phyloP scores from a whole-genome alignment of 1,140 invertebrate species.

The Asobara japonica region DNA sequence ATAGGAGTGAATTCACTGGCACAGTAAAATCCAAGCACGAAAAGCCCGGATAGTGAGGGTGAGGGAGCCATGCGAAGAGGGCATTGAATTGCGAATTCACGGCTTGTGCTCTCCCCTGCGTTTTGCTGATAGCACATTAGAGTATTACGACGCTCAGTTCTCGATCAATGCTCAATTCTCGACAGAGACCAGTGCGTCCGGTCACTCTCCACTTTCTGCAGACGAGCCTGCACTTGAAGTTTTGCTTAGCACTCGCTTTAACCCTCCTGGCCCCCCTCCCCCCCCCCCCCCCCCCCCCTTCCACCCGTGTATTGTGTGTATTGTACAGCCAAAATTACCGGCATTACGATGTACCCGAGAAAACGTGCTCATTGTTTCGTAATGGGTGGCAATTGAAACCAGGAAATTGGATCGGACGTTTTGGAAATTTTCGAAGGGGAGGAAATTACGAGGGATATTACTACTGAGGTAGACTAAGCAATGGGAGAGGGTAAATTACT shows the following conservation, averaged over 20 bases:
- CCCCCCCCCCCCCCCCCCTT: background rate
- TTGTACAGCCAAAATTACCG: background rate
- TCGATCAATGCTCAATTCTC: conserved; percentile 3
- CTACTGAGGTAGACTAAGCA: too few relatives aligned
- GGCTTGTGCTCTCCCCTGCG: conserved; percentile 12
- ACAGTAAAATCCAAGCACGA: background rate
- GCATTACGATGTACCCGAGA: background rate
- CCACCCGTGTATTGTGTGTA: background rate
- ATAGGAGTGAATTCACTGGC: conserved; percentile 4
- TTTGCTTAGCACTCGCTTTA: background rate
- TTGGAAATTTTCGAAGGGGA: background rate
- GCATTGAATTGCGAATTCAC: conserved; percentile 13
- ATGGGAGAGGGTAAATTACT: too few relatives aligned
- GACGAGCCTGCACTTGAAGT: conserved; percentile 23
- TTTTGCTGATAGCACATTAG: conserved; percentile 12
- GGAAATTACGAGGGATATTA: too few relatives aligned
- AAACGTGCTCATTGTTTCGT: background rate
- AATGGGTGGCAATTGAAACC: background rate
- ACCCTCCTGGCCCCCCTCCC: too few relatives aligned
- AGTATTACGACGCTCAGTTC: background rate
- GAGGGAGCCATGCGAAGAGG: background rate
- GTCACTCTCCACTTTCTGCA: background rate
- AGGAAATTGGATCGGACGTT: background rate
- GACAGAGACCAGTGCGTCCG: background rate
- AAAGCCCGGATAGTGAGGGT: background rate